These are phyloP conservation scores for Chaunax sp. DNA, from an alignment of 2,797 vertebrate species.

Conservation along the genomic window DNA sequence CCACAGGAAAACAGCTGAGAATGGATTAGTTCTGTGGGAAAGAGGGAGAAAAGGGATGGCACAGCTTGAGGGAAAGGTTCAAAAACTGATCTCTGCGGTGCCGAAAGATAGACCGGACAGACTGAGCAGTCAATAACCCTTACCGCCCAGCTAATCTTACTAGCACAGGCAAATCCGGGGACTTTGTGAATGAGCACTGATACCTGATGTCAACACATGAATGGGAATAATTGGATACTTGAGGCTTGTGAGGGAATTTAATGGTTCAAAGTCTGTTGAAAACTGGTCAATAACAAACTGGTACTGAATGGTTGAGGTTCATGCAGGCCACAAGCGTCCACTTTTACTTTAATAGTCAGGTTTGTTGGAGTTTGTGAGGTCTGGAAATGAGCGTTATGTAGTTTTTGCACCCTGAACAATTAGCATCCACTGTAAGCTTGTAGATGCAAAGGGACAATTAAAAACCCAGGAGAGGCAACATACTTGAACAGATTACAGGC, in stretches of 20 bases:
- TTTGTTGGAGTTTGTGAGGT: conserved; percentile 16
- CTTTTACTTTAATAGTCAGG: conserved; percentile 22
- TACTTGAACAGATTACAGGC: not conserved
- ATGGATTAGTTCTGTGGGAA: conserved; percentile 85
- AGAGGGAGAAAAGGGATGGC: conserved; percentile 51
- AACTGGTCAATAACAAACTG: conserved; percentile 23
- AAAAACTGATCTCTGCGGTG: conserved; percentile 78
- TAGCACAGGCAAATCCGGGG: conserved; percentile 60
- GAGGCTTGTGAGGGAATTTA: conserved; percentile 50
- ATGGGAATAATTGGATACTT: conserved; percentile 67
- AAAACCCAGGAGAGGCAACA: not conserved
- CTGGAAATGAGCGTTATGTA: conserved; percentile 12
- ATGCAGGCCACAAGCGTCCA: conserved; percentile 2
- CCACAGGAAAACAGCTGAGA: conserved; percentile 83
- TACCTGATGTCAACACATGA: conserved; percentile 73
- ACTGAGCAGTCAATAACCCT: conserved; percentile 65
- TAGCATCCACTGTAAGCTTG: not conserved
- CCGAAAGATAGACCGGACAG: conserved; percentile 74
- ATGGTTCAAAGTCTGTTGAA: conserved; percentile 46
- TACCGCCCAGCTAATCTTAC: conserved; percentile 72
- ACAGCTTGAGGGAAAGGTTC: conserved; percentile 71
- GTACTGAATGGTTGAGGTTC: conserved; percentile 18
- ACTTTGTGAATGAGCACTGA: conserved; percentile 68
- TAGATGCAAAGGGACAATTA: not conserved
- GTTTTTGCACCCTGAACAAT: conserved; percentile 13